Base-by-base conservation (phyloP, 2,888 invertebrate species). In the Dioctria linearis region DNA sequence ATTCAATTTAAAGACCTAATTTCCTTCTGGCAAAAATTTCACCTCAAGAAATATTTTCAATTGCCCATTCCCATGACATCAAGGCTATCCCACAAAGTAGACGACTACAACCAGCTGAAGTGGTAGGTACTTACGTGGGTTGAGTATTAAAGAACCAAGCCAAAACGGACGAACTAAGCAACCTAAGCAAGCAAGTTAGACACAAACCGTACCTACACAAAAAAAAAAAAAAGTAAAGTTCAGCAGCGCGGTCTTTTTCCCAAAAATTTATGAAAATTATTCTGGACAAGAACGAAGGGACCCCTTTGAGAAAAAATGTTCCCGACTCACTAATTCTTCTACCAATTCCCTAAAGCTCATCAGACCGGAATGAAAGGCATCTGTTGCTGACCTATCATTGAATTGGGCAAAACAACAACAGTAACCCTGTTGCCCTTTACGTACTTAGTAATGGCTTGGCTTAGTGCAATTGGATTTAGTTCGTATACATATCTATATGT, bases 1-100 rank as follows among this genome's bases (percentile, higher is more conserved):
- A 71, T 51, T 71, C 71, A 71, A 71, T 71, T 71, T 71, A 40
- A 71, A 51, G 40, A 71, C 37, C 71, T 71, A 71, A 71, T 71
- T 71, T 71, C 25, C 71, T 71, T 71, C 54, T 71, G 71, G 25
- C 11, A 51, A 37, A 49, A 46, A 51, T 71, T 54, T 37, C 25
- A 46, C 25, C 25, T 25, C 25, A 51, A 51, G 11, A 54, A 71
- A 49, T 51, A 54, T 39, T 71, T 71, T 71, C 71, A 71, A 71
- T 71, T 71, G 71, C 49, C 71, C 71, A 51, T 71, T 71, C 54
- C 39, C 46, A 71, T 71, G 46, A 25, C 54, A 49, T 51, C 49
- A 39, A 49, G 39, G 69, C 13, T 71, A 13, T 37, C 51, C 40
- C 71, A 39, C 11, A 54, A 71, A 71, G 51, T 25, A 25, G 25